Percentiles rank a stretch among this genome's conserved stretches.
Evolutionary conservation across 2,797 vertebrate genomes (phyloP).

Genomic region (Protosalanx chinensis): DNA sequence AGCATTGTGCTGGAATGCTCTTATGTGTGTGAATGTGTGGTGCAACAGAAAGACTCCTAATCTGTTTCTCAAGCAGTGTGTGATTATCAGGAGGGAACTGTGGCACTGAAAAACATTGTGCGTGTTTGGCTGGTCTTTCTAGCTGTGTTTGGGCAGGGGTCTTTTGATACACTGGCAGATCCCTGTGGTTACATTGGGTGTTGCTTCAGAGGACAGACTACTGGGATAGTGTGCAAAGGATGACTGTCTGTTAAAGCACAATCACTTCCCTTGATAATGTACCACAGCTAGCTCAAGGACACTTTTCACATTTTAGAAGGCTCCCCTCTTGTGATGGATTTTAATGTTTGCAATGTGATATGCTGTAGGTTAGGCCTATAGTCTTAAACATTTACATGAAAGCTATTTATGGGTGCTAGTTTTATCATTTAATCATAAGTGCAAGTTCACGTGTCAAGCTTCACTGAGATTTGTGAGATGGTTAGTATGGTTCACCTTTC

Average conservation of each 20-base stretch:
- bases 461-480: not conserved
- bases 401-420: not conserved
- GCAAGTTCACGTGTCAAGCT: not conserved
- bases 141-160: slow-evolving; percentile 30
- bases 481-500: not conserved
- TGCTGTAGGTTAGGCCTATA: not conserved
- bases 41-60: slow-evolving; percentile 32
- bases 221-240: slow-evolving; percentile 11
- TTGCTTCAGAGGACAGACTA: slow-evolving; percentile 20
- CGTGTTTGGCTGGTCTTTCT: slow-evolving; percentile 17
- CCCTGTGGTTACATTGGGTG: slow-evolving; percentile 30
- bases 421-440: not conserved
- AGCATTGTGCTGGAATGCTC: slow-evolving; percentile 14
- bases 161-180: slow-evolving; percentile 38
- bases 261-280: not conserved
- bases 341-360: not conserved
- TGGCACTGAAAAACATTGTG: slow-evolving; percentile 30
- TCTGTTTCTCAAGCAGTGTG: slow-evolving; percentile 33
- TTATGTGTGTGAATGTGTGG: slow-evolving; percentile 16
- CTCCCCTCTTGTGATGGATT: slow-evolving; percentile 3
- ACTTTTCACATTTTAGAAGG: not conserved
- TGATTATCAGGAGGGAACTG: slow-evolving; percentile 37
- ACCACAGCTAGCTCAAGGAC: slow-evolving; percentile 6
- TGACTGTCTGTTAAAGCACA: slow-evolving; percentile 5
- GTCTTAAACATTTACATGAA: not conserved